Conservation (phyloP, 1,140 invertebrate species). For the Lepidostoma basale region DNA sequence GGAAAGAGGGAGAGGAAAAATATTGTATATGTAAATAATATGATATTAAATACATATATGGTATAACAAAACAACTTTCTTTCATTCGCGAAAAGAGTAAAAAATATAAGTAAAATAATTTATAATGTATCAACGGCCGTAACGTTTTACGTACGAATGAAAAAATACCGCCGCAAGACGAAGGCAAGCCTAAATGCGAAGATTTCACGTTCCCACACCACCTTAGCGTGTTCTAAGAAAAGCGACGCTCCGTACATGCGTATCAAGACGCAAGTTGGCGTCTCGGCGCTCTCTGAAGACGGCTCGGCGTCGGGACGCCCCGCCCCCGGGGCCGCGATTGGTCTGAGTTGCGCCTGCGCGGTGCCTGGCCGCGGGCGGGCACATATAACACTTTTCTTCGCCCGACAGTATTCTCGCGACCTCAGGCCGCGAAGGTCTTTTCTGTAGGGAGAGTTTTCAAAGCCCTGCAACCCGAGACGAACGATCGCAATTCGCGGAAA, state of each 20-base stretch:
- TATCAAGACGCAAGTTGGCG: slow-evolving; percentile 11
- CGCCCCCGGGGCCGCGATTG: slow-evolving; percentile 8
- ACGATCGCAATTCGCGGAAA: background rate
- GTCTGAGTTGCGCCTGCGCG: slow-evolving; percentile 1
- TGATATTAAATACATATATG: too few relatives aligned
- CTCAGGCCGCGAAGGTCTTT: slow-evolving; percentile 20
- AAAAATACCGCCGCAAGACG: slow-evolving; percentile 24
- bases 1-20: too few relatives aligned
- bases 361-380: background rate
- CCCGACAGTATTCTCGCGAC: slow-evolving; percentile 30
- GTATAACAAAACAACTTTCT: too few relatives aligned
- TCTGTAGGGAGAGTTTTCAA: background rate
- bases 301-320: slow-evolving; percentile 20
- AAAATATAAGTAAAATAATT: too few relatives aligned
- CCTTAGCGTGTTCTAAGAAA: slow-evolving; percentile 17
- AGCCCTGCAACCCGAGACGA: background rate
- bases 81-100: too few relatives aligned
- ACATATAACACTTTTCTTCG: slow-evolving; percentile 19
- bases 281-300: slow-evolving; percentile 10
- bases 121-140: background rate
- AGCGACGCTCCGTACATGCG: slow-evolving; percentile 21
- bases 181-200: slow-evolving; percentile 22
- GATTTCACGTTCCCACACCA: background rate
- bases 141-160: background rate
- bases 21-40: too few relatives aligned